Base-by-base conservation (phyloP, 1,140 invertebrate species). In the Pinna nobilis region DNA sequence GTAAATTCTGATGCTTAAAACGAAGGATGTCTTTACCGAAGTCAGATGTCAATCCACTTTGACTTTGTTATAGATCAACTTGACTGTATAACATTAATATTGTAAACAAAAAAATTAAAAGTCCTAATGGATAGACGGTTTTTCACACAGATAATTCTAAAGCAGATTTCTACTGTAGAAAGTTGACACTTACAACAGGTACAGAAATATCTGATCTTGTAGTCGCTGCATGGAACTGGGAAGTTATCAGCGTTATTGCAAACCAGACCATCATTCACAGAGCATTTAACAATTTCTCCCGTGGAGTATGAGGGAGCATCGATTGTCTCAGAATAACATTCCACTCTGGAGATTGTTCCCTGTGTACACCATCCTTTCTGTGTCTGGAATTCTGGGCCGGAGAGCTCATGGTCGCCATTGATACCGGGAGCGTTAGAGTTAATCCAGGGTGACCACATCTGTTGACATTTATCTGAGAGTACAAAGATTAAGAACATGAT, bases 131-230 rank as follows among this genome's bases (percentile, higher is more conserved):
- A 18, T 23, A 18, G 18, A 49, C 23, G 44, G 11, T 49, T n/a
- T 49, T 49, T 49, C 23, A 23, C 44, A 49, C 18, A 23, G 23
- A 49, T 49, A 49, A 23, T 23, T 23, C 44, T 49, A n/a, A 49
- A 49, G 18, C 44, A 49, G 1, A 49, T 49, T 49, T n/a, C 44
- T 3, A 49, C 23, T 23, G 13, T 23, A 13, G 23, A 15, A 33
- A 59, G 23, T 30, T n/a, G 33, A 18, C 32, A 79, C 78, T 75
- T 68, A 83, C 83, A 72, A 74, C 89, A 90, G 33, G 83, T 50
- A 59, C 89, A 90, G 55, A 81, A 79, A 53, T 90, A 87, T 73
- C 89, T 80, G 51, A 90, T 84, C 78, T 90, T 88, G 71, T 87
- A 88, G 77, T 90, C 88, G 11, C 76, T 64, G 67, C 90, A 90